A percentile compares a stretch with the other conserved stretches of the same genome.
Evolutionary conservation across 2,113 vertebrate genomes (phyloP).

Genomic region (Heliornis fulica): DNA sequence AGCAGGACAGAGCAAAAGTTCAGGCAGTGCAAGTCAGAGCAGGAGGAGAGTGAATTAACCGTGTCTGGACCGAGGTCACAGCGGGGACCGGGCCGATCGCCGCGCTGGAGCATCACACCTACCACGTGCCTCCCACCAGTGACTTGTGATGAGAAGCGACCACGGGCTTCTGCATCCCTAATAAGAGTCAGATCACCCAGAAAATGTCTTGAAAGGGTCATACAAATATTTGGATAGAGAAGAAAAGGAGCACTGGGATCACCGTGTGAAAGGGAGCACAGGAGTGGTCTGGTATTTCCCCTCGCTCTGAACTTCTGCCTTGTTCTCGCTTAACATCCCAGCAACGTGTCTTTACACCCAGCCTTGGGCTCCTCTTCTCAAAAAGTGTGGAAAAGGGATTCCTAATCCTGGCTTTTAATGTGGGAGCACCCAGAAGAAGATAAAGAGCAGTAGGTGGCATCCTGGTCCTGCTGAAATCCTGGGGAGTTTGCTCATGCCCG

Average conservation of each 20-base stretch:
- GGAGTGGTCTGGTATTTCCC: not conserved
- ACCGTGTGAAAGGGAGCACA: accelerated
- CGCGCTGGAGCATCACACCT: not conserved
- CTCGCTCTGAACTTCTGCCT: not conserved
- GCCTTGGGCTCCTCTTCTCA: not conserved
- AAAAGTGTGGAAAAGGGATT: not conserved
- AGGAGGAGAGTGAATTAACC: not conserved
- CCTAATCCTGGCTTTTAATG: not conserved
- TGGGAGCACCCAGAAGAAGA: not conserved
- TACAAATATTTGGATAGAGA: not conserved
- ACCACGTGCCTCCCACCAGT: not conserved
- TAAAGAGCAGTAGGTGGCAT: slow-evolving; percentile 20
- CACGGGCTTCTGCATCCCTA: not conserved
- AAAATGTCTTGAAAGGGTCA: not conserved
- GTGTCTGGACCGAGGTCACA: not conserved
- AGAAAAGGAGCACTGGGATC: not conserved
- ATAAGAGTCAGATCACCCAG: not conserved
- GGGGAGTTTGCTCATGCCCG: accelerated
- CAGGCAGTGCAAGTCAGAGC: slow-evolving; percentile 17
- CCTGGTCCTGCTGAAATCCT: not conserved
- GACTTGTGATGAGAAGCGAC: not conserved
- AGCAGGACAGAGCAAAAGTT: slow-evolving; percentile 36
- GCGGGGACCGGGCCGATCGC: accelerated
- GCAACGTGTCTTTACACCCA: not conserved
- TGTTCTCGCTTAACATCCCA: not conserved